Base-by-base conservation (phyloP, 2,797 vertebrate genomes). In the Geotrypetes seraphini region DNA sequence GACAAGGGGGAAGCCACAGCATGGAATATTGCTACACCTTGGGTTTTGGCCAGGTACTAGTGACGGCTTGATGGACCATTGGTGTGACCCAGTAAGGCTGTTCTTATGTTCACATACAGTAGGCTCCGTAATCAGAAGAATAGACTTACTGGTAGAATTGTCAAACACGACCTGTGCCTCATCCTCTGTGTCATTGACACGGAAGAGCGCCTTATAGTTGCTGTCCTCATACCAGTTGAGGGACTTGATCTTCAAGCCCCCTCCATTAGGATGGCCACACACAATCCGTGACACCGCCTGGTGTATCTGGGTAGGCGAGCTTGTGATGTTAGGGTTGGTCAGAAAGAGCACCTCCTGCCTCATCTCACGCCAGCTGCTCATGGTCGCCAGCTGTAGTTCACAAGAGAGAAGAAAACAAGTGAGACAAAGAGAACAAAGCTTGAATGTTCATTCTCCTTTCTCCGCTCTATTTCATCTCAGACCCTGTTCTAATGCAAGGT, bases 141-240 rank as follows among this genome's bases (percentile, higher is more conserved):
- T n/a, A n/a, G n/a, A n/a, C 93, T 84, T 73, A 98, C 93, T 93
- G 49, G 91, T 88, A 5, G 90, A 84, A 58, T 97, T 97, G 78
- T 98, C 95, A 10, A 97, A 98, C 43, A 69, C 69, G 4, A 62
- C 20, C 1, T 68, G 8, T 7, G 78, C 53, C 1, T 96, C 90
- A 2, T 96, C 90, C 10, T 88, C 92, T 10, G 83, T 84, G 68
- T 71, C 81, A 14, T 91, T 85, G 51, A 67, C 87, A n/a, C 91
- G 88, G 0, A 98, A 96, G 12, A 98, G 58, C 1, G 91, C 88
- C 71, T 97, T 96, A 80, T 92, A 97, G 74, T 98, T 98, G 63
- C 86, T 88, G 75, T 98, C 95, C 39, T 98, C 95, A 1, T 96
- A 96, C 92, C 93, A 97, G 76, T 98, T 98, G 34, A 97, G 86